Conservation (phyloP, 2,797 vertebrate species). For the Mionectes olivaceus region DNA sequence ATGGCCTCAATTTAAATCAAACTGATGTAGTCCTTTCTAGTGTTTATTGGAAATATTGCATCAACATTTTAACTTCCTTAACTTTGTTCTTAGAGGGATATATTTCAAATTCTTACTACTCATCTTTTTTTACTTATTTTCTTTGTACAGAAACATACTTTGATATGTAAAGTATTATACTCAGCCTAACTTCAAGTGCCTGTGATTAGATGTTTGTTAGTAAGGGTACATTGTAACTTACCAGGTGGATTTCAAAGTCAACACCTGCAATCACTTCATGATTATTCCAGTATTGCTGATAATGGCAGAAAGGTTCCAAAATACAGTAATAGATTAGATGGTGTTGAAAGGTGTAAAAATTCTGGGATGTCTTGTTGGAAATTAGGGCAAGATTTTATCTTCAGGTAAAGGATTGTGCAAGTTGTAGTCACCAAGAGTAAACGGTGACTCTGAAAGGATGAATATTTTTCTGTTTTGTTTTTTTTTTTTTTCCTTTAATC, state of each 20-base stretch:
- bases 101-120: neutral
- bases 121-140: neutral
- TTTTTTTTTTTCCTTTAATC: too few relatives aligned
- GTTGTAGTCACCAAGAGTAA: neutral
- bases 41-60: neutral
- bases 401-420: neutral
- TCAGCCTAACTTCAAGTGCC: neutral
- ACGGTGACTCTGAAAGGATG: neutral
- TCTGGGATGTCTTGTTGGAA: neutral
- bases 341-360: neutral
- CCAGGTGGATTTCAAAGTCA: neutral
- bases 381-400: neutral
- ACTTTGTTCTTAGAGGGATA: neutral
- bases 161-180: neutral
- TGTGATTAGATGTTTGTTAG: neutral
- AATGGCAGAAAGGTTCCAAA: neutral
- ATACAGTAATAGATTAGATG: neutral
- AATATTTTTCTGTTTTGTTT: neutral
- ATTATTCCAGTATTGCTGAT: neutral
- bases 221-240: neutral
- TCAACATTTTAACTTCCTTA: slow-evolving; percentile 10
- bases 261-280: neutral
- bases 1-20: neutral
- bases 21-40: neutral
- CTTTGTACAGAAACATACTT: neutral